Evolutionary conservation across 2,113 vertebrate species (phyloP), one percentile per base, ranked within the genome.

Genomic region (Aphyosemion australe): DNA sequence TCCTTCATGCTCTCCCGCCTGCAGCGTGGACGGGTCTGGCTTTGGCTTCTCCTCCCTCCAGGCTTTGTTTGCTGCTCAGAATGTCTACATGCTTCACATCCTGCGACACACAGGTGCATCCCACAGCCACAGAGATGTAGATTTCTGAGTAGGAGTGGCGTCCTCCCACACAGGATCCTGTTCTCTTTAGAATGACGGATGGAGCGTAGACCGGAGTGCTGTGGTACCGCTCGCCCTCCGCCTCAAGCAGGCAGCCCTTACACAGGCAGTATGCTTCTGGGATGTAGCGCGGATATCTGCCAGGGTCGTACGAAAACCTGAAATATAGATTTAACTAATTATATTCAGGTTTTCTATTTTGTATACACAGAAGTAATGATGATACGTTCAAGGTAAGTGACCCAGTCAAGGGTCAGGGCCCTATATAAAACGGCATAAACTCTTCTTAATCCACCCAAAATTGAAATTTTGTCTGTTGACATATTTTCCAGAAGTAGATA

Each of bases 261-360:
- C 97, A 99, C 85, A 99, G 90, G 54, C 97, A 99, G 85, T 97
- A 98, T 0, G 96, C 97, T 76, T 99, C 96, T 0, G 97, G 97
- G 67, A 99, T 94, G 84, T 93, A 94, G 34, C 93, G 93, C 0
- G 97, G 97, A 12, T 94, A 99, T 21, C 96, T 83, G 8, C 84
- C 75, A 0, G 94, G 92, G 68, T 98, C 92, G 5, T 96, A 95
- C 0, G 93, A 95, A 57, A 98, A 93, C 78, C 97, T 99, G 72
- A 0, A 50, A 34, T 31, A 57, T 10, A 4, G 1, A 18, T 16
- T 14, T 16, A 65, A 13, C 21, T 34, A 18, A 34, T 32, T 2
- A 34, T 45, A 12, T 20, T 57, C 9, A 18, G 18, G 8, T 53
- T 12, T 19, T 39, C 39, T 39, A 12, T 12, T 39, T 39, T 46